Base-by-base conservation (phyloP, 2,888 invertebrate species). In the Papilio protenor region DNA sequence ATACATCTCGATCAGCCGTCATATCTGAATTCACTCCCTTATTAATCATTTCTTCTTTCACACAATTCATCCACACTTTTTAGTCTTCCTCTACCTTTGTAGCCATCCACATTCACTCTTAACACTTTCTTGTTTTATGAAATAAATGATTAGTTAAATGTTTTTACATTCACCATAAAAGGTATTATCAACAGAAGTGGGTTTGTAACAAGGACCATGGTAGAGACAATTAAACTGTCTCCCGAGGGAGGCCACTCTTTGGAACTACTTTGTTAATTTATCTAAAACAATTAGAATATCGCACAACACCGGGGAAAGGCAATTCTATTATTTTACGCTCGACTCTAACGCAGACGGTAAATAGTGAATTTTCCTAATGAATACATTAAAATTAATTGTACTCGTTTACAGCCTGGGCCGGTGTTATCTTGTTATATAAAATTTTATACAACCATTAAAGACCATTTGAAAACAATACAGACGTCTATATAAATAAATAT, bases 191-290 rank as follows among this genome's bases (percentile, higher is more conserved):
- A 89, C 88, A 87, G 85, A 86, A 88, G 87, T 89, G 86, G 80
- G 76, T 83, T 82, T 84, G 85, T 83, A 88, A 89, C 87, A 90
- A 88, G 88, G 89, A 88, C 88, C 86, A 86, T 86, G 84, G 81
- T 84, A 84, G 84, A 85, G 83, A 89, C 89, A 91, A 92, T 92
- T 92, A 91, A 91, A 92, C 87, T 88, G 86, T 85, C 85, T 88
- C 92, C 88, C 90, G 70, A 72, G 88, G 89, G 92, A 88, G 87
- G 87, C 90, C 88, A 89, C 91, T 93, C 91, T 92, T 93, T 88
- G 87, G 86, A 90, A 92, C 91, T 92, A 93, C 91, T 92, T 91
- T 88, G 92, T 90, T 93, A 93, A 93, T 93, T 93, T 93, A 93
- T 92, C 89, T 90, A 89, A 92, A 92, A 52, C 52, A 52, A 52